Percentiles rank a stretch among this genome's conserved stretches.
Conservation (phyloP, 2,797 vertebrate genomes). For the Myripristis murdjan region DNA sequence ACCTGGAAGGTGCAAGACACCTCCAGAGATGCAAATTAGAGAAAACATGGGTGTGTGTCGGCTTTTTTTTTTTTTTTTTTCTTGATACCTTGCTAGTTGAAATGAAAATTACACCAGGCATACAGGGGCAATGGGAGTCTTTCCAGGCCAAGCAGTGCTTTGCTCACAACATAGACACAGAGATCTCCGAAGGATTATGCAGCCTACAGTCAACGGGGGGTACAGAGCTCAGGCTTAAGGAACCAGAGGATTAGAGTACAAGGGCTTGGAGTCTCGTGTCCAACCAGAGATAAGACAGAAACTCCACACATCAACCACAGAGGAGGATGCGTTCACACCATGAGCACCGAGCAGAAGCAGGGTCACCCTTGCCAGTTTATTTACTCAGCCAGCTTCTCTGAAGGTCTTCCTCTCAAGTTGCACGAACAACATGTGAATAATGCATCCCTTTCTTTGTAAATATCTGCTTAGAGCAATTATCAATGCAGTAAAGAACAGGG, state of each 20-base stretch:
- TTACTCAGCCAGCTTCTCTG: constrained; percentile 46
- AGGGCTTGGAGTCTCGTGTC: constrained; percentile 71
- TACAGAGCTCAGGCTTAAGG: constrained; percentile 73
- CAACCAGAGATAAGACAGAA: constrained; percentile 70
- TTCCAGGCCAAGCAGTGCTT: constrained; percentile 61
- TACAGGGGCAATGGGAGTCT: constrained; percentile 39
- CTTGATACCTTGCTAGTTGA: constrained; percentile 57
- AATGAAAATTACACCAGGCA: constrained; percentile 49
- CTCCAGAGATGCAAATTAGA: constrained; percentile 51
- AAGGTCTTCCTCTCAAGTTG: constrained; percentile 58
- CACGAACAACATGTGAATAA: constrained; percentile 56
- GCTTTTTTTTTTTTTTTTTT: constrained; percentile 5
- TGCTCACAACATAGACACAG: constrained; percentile 62
- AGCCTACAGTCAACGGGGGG: constrained; percentile 71
- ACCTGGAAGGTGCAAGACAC: constrained; percentile 1
- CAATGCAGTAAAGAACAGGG: constrained; percentile 67
- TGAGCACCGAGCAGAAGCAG: constrained; percentile 10
- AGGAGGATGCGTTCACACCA: constrained; percentile 50
- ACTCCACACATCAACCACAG: constrained; percentile 46
- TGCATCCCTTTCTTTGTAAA: constrained; percentile 67
- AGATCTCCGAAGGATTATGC: constrained; percentile 82
- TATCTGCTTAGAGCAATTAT: constrained; percentile 77
- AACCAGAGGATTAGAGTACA: constrained; percentile 79
- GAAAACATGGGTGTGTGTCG: constrained; percentile 40
- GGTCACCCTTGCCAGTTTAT: constrained; percentile 63